Conservation (phyloP, 2,888 invertebrate genomes). For the Drosophila buzzatii region DNA sequence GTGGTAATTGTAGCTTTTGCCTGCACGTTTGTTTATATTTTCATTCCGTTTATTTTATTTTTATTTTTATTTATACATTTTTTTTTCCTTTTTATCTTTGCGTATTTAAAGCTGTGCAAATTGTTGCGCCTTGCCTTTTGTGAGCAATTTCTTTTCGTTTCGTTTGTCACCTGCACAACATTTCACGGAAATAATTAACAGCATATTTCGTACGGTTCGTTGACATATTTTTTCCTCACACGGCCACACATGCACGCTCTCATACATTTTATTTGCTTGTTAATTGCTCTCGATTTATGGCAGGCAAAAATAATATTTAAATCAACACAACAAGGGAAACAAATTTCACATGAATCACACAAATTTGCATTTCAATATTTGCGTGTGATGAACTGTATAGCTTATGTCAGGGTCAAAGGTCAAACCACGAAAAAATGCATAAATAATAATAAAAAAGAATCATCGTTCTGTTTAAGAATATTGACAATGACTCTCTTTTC, state of each 20-base stretch:
- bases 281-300: constrained; percentile 43
- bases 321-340: not conserved
- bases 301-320: constrained; percentile 18
- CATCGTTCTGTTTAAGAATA: not conserved
- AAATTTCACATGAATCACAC: constrained; percentile 16
- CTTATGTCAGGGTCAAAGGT: constrained; percentile 24
- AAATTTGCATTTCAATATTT: not conserved
- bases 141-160: constrained; percentile 2
- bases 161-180: constrained; percentile 37
- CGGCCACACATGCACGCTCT: not conserved
- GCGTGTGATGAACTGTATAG: not conserved
- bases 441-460: not conserved
- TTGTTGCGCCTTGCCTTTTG: constrained; percentile 17
- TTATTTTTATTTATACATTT: constrained; percentile 1
- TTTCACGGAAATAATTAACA: constrained; percentile 51
- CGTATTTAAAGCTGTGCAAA: constrained; percentile 8
- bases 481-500: not conserved
- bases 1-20: constrained; percentile 16
- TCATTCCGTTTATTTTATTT: not conserved
- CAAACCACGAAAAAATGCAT: constrained; percentile 3
- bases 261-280: constrained; percentile 32
- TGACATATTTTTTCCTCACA: constrained; percentile 38
- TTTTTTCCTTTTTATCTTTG: not conserved
- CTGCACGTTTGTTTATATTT: constrained; percentile 9
- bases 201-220: constrained; percentile 41